These are phyloP conservation scores for Aporophyla nigra DNA, from an alignment of 2,888 invertebrate genomes.

Conservation along the genomic window DNA sequence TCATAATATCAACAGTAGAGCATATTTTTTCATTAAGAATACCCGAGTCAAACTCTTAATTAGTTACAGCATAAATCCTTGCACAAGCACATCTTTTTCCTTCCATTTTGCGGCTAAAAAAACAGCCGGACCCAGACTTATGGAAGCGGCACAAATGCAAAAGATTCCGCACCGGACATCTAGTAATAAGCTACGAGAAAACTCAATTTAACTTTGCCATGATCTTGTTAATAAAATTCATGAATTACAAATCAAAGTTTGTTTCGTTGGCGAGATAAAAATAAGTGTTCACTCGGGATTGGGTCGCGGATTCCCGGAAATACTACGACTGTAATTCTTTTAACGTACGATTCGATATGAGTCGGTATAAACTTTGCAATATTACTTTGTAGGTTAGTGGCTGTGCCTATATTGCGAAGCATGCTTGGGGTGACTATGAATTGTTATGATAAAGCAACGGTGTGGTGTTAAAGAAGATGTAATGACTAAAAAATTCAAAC, in stretches of 20 bases:
- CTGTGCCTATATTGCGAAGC: too few relatives aligned
- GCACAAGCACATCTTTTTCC: slow-evolving; percentile 8
- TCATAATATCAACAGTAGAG: not conserved
- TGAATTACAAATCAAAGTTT: slow-evolving; percentile 84
- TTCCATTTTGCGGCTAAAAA: slow-evolving; percentile 26
- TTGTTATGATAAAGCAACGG: too few relatives aligned
- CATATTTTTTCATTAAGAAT: slow-evolving; percentile 45
- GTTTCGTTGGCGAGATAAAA: slow-evolving; percentile 49
- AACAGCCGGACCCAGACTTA: slow-evolving; percentile 4
- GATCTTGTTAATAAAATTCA: slow-evolving; percentile 82
- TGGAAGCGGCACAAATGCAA: slow-evolving; percentile 52
- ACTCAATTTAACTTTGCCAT: slow-evolving; percentile 81
- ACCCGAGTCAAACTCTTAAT: slow-evolving; percentile 45
- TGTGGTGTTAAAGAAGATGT: too few relatives aligned
- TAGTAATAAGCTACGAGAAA: slow-evolving; percentile 74
- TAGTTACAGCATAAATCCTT: slow-evolving; percentile 30
- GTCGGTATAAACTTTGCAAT: not conserved
- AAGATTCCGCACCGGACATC: slow-evolving; percentile 52
- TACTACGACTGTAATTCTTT: not conserved
- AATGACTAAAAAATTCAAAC: too few relatives aligned
- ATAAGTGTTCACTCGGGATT: slow-evolving; percentile 21
- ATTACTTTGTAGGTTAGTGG: too few relatives aligned
- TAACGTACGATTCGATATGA: slow-evolving; percentile 2
- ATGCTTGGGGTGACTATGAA: too few relatives aligned
- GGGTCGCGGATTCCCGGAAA: not conserved